Evolutionary conservation across 1,140 invertebrate genomes (phyloP).

Genomic region (Camponotus vicinus): DNA sequence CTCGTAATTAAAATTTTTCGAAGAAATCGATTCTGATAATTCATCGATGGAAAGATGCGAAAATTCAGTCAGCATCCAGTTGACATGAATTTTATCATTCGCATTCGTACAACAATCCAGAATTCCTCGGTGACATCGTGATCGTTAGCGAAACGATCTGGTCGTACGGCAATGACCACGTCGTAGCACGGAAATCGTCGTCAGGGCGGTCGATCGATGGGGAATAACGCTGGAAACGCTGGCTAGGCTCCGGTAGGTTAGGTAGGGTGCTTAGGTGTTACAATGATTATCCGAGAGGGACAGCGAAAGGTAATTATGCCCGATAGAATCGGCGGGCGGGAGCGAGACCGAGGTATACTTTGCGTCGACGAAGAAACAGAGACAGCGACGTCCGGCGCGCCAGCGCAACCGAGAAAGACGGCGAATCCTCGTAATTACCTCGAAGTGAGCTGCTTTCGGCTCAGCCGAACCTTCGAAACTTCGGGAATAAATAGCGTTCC

Average conservation of each 20-base stretch:
- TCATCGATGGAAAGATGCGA: background rate
- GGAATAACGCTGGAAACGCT: constrained; percentile 84
- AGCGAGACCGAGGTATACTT: constrained; percentile 83
- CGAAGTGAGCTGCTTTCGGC: constrained; percentile 85
- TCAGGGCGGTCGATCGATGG: constrained; percentile 75
- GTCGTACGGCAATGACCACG: constrained; percentile 74
- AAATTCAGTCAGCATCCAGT: background rate
- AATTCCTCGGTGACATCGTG: constrained; percentile 70
- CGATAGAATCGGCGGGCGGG: constrained; percentile 83
- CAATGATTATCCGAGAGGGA: constrained; percentile 86
- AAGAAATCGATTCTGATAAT: background rate
- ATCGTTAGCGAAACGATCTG: constrained; percentile 76
- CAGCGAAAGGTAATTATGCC: constrained; percentile 86
- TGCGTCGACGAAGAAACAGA: constrained; percentile 78
- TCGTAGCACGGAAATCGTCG: constrained; percentile 77
- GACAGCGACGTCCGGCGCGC: constrained; percentile 67
- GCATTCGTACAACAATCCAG: constrained; percentile 61
- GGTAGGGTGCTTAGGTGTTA: constrained; percentile 86
- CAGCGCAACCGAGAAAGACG: constrained; percentile 74
- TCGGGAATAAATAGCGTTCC: constrained; percentile 85
- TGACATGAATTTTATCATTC: constrained; percentile 10
- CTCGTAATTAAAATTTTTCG: background rate
- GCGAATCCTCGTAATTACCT: constrained; percentile 85
- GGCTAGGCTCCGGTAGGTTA: constrained; percentile 83
- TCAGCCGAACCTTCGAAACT: constrained; percentile 85